A percentile compares a stretch with the other conserved stretches of the same genome.
Evolutionary conservation across 2,888 invertebrate genomes (phyloP).

Genomic region (Stenotaenia linearis): DNA sequence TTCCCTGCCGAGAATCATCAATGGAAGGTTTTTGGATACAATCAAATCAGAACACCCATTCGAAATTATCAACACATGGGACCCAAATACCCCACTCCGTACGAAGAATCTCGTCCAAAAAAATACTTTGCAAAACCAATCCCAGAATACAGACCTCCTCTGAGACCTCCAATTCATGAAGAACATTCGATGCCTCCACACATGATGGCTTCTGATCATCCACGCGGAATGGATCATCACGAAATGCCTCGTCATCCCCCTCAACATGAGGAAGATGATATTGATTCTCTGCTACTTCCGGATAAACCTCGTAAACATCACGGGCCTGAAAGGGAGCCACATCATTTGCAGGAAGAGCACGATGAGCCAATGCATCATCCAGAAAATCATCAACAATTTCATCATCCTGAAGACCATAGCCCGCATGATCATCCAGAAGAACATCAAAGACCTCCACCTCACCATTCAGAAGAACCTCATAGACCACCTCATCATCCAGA

Average conservation of each 20-base stretch:
- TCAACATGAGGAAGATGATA: neutral
- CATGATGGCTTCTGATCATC: neutral
- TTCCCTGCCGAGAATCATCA: neutral
- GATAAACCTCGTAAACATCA: neutral
- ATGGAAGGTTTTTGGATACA: neutral
- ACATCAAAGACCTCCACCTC: neutral
- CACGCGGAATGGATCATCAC: neutral
- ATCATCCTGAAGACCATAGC: neutral
- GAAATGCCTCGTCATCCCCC: neutral
- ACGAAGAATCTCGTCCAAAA: neutral
- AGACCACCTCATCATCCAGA: neutral
- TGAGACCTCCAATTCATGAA: neutral
- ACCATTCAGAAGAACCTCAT: neutral
- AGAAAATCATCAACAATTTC: neutral
- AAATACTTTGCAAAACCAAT: neutral
- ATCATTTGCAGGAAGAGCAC: neutral
- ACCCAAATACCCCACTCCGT: neutral
- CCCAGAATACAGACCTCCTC: neutral
- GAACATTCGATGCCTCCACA: neutral
- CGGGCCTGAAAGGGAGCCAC: neutral
- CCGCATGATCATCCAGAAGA: neutral
- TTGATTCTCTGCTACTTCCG: neutral
- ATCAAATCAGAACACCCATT: neutral
- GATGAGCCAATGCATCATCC: neutral
- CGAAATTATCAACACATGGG: neutral